Base-by-base conservation (phyloP, 92 coral and sea anemone genomes). In the Virgularia gustaviana region DNA sequence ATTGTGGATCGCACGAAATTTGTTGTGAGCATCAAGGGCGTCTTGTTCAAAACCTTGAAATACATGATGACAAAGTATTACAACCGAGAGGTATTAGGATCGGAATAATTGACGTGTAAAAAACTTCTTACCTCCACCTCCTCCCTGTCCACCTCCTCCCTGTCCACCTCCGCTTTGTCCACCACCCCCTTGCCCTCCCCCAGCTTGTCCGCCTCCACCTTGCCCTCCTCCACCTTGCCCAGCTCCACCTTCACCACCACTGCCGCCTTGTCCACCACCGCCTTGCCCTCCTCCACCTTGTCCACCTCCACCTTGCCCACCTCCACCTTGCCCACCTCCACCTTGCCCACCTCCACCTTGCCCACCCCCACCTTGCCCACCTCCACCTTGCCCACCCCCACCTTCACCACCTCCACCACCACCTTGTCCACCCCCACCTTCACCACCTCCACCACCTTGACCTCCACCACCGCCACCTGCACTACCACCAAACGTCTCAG, bases 41-140 rank as follows among this genome's bases (percentile, higher is more conserved):
- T 68, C 75, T 28, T 89, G 65, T 31, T 77, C 76, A 79, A 83
- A 89, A 45, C 74, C 45, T 49, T 60, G 15, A 4, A 20, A 2
- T 19, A 22, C 68, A 12, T 0, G 47, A 31, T 16, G 37, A 44
- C 13, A 1, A 43, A 0, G 13, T 2, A 4, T 43, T 1, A 43
- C 2, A 13, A n/a, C n/a, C n/a, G n/a, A n/a, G n/a, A n/a, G n/a
- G n/a, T n/a, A n/a, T n/a, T n/a, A n/a, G 4, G 19, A 43, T 43
- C 19, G 2, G 51, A 13, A 13, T 16, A 43, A 43, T 43, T 2
- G n/a, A 43, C 4, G 51, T 13, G 32, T 15, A n/a, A 2, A 60
- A 1, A 64, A 20, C 49, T 35, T 30, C 75, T 68, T 68, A 68
- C 75, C 44, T 28, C 72, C 58, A 52, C 58, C 29, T 10, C 58